A percentile compares a stretch with the other conserved stretches of the same genome.
Evolutionary conservation across 2,113 vertebrate genomes (phyloP).

Genomic region (Fulica atra): DNA sequence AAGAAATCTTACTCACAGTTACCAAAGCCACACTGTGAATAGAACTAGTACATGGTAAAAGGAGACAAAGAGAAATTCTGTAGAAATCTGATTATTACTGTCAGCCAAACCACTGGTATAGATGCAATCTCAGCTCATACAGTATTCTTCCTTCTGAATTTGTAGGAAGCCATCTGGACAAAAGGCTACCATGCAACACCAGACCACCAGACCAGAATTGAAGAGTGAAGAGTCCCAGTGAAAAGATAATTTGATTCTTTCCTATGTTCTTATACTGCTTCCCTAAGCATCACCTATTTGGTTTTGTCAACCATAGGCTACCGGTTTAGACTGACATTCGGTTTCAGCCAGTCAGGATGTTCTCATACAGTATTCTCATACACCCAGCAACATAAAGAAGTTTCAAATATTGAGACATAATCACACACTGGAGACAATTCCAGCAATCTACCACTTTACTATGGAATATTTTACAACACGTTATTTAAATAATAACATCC

Average conservation of each 20-base stretch:
- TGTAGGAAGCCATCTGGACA: neutral
- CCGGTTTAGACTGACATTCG: neutral
- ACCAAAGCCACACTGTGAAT: neutral
- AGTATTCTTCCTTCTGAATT: neutral
- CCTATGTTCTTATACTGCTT: neutral
- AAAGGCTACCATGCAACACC: neutral
- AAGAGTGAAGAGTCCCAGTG: neutral
- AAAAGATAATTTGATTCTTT: neutral
- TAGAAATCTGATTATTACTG: neutral
- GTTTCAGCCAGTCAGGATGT: neutral
- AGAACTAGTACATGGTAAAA: neutral
- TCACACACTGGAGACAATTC: constrained; percentile 25
- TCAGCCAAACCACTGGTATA: neutral
- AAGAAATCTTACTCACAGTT: neutral
- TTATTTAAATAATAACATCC: neutral
- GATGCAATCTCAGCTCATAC: neutral
- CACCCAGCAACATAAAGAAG: neutral
- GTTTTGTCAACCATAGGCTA: neutral
- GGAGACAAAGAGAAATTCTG: neutral
- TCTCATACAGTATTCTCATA: neutral
- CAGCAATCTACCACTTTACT: neutral
- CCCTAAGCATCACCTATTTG: neutral
- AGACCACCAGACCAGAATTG: neutral
- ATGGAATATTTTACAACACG: neutral
- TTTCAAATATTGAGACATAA: neutral